These are phyloP conservation scores for Cheirogaleus major DNA, from an alignment of 2,797 vertebrate genomes.

Conservation along the genomic window DNA sequence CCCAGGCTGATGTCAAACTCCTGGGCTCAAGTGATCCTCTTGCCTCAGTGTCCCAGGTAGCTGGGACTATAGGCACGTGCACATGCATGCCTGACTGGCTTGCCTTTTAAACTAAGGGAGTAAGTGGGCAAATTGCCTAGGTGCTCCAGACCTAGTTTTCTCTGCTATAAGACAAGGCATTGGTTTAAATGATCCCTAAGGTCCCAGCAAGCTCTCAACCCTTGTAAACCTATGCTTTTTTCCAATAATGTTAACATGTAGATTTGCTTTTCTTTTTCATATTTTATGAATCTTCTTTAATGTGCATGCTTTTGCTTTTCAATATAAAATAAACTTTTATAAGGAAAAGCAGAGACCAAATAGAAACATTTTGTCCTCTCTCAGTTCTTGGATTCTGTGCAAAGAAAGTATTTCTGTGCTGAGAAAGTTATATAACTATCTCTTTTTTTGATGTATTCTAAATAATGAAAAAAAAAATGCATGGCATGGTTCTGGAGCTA, in stretches of 20 bases:
- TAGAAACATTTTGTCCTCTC: background rate
- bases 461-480: background rate
- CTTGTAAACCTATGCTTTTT: background rate
- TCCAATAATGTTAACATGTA: background rate
- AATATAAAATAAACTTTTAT: background rate
- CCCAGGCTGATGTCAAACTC: background rate
- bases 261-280: background rate
- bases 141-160: background rate
- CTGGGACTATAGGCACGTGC: background rate
- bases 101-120: slow-evolving; percentile 23
- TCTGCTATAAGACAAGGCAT: background rate
- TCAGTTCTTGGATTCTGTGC: background rate
- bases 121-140: background rate
- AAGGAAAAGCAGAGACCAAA: slow-evolving; percentile 38
- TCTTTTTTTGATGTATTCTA: background rate
- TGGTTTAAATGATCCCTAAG: background rate
- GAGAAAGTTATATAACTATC: background rate
- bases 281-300: slow-evolving; percentile 28
- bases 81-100: background rate
- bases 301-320: background rate
- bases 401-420: background rate
- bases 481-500: background rate
- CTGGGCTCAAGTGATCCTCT: background rate
- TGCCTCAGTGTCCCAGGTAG: background rate
- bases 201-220: background rate